Evolutionary conservation across 2,113 vertebrate genomes (phyloP).

Genomic region (Neomonachus schauinslandi): DNA sequence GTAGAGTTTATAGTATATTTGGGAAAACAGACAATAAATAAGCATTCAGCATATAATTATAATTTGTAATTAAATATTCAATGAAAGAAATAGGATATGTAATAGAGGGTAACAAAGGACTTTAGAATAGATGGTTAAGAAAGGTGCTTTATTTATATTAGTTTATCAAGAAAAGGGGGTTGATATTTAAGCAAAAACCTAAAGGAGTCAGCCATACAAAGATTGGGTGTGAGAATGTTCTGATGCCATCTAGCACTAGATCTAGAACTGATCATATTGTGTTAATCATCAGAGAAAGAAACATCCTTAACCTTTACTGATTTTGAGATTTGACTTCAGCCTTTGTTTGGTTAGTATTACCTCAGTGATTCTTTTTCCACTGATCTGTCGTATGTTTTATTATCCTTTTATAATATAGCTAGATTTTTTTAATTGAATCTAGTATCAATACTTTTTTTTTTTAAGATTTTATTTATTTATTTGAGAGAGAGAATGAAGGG

Average conservation of each 20-base stretch:
- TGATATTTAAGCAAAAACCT: background rate
- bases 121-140: background rate
- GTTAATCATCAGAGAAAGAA: background rate
- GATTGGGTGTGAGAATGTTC: background rate
- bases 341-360: background rate
- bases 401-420: background rate
- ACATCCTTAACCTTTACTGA: background rate
- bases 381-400: background rate
- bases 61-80: background rate
- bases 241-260: background rate
- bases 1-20: background rate
- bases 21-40: background rate
- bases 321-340: slow-evolving; percentile 47
- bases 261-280: background rate
- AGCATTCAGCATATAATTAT: background rate
- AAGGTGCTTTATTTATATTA: background rate
- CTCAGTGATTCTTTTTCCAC: background rate
- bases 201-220: background rate
- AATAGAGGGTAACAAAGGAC: background rate
- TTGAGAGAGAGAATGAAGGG: background rate
- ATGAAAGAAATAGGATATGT: background rate
- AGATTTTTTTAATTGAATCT: background rate
- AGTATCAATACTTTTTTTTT: background rate
- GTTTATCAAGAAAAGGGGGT: background rate
- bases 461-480: background rate